Percentiles rank a stretch among this genome's conserved stretches.
These are phyloP conservation scores for Hephaestus fuliginosus DNA, from an alignment of 2,797 vertebrate species.

Conservation along the genomic window DNA sequence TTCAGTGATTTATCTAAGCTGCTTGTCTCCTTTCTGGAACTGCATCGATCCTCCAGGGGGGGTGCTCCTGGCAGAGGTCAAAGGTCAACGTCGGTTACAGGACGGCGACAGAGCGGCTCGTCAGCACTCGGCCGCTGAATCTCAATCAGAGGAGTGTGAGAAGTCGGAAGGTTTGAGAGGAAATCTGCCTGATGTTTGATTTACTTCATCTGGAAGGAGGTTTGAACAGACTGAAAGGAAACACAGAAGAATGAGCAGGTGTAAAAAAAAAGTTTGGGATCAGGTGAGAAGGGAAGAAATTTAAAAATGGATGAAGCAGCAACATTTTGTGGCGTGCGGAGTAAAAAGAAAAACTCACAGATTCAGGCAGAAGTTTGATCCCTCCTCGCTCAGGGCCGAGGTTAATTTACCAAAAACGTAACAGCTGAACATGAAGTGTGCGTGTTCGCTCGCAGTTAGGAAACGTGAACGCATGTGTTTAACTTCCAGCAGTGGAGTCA, in stretches of 20 bases:
- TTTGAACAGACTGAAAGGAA: neutral
- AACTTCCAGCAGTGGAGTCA: too few relatives aligned
- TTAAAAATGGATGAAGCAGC: too few relatives aligned
- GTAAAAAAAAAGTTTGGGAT: neutral
- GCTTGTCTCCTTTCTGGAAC: neutral
- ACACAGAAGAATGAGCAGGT: neutral
- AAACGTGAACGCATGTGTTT: too few relatives aligned
- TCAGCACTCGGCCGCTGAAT: neutral
- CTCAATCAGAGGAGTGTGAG: neutral
- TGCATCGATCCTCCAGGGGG: neutral
- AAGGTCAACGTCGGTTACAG: slow-evolving; percentile 11
- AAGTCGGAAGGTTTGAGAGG: neutral
- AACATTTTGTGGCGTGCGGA: too few relatives aligned
- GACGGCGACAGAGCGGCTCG: neutral
- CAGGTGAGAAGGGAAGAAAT: neutral
- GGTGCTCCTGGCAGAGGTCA: neutral
- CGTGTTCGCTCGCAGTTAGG: too few relatives aligned
- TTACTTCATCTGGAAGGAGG: neutral
- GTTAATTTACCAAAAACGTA: too few relatives aligned
- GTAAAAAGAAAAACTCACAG: too few relatives aligned
- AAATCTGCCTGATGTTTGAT: neutral
- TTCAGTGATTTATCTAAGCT: slow-evolving; percentile 11
- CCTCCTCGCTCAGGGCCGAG: too few relatives aligned
- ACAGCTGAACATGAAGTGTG: too few relatives aligned
- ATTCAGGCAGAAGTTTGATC: too few relatives aligned